phyloP scores from a whole-genome alignment of 2,113 vertebrate species.

The Sturnira hondurensis region DNA sequence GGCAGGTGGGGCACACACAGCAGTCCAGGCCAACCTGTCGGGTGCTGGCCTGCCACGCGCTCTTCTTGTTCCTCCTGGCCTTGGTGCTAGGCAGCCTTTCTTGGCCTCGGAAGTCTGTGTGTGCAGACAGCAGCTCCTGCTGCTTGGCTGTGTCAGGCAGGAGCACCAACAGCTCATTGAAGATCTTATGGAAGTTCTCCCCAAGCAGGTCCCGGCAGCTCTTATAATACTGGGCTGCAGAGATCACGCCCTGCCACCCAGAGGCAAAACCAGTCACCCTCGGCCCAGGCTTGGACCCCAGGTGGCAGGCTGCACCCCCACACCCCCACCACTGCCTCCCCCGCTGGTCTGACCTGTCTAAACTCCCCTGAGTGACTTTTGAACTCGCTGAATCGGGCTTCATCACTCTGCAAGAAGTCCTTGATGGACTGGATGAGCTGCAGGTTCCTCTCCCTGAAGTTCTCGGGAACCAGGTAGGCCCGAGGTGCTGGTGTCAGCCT shows the following conservation, averaged over 20 bases:
- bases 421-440: constrained; percentile 95
- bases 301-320: background rate
- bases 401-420: constrained; percentile 89
- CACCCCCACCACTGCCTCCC: background rate
- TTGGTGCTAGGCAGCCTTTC: constrained; percentile 84
- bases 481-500: constrained; percentile 76
- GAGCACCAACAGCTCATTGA: constrained; percentile 93
- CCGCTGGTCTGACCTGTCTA: constrained; percentile 87
- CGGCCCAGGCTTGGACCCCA: fast-evolving
- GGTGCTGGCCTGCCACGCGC: constrained; percentile 84
- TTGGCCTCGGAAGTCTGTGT: constrained; percentile 83
- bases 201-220: constrained; percentile 90
- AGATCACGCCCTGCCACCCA: constrained; percentile 87
- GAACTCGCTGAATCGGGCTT: constrained; percentile 94
- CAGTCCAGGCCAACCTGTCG: constrained; percentile 87
- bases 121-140: constrained; percentile 94
- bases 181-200: constrained; percentile 91
- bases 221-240: constrained; percentile 92
- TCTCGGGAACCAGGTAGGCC: constrained; percentile 90
- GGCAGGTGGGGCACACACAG: constrained; percentile 91
- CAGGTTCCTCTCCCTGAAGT: constrained; percentile 95
- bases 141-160: constrained; percentile 93
- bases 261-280: background rate
- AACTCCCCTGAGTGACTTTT: constrained; percentile 96
- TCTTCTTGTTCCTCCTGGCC: constrained; percentile 91